These are phyloP conservation scores for Patiria pectinifera DNA, from an alignment of 53 echinoderm and acorn worm species.

Conservation along the genomic window DNA sequence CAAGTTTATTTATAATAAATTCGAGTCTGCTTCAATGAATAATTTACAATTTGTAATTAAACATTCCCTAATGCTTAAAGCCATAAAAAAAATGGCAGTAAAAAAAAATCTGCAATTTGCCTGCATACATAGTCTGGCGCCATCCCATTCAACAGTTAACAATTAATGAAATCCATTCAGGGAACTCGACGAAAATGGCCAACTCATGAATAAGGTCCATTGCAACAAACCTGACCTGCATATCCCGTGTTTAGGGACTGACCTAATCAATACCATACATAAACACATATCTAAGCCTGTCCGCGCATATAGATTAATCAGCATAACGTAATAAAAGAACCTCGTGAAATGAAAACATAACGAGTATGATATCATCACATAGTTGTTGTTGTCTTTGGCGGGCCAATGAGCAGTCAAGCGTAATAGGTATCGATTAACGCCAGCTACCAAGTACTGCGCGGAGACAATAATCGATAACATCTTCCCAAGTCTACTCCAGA, in stretches of 20 bases:
- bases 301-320: background rate
- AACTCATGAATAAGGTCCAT: too few species aligned
- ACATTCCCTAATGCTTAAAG: too few species aligned
- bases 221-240: too few species aligned
- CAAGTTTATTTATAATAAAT: too few species aligned
- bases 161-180: too few species aligned
- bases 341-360: background rate
- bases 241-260: background rate
- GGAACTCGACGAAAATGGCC: too few species aligned
- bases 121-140: too few species aligned
- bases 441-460: background rate
- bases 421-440: background rate
- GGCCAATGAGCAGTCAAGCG: background rate
- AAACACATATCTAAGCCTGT: background rate
- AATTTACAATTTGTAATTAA: too few species aligned
- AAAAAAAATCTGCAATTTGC: too few species aligned
- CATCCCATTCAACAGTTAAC: too few species aligned
- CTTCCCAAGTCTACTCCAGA: slow-evolving; percentile 1
- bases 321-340: background rate
- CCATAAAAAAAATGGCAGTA: too few species aligned
- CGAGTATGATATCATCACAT: background rate
- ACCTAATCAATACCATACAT: background rate
- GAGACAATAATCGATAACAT: slow-evolving; percentile 31
- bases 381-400: background rate
- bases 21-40: too few species aligned